These are phyloP conservation scores for Tanaodytes sp. DNA, from an alignment of 2,888 invertebrate genomes.

Conservation along the genomic window DNA sequence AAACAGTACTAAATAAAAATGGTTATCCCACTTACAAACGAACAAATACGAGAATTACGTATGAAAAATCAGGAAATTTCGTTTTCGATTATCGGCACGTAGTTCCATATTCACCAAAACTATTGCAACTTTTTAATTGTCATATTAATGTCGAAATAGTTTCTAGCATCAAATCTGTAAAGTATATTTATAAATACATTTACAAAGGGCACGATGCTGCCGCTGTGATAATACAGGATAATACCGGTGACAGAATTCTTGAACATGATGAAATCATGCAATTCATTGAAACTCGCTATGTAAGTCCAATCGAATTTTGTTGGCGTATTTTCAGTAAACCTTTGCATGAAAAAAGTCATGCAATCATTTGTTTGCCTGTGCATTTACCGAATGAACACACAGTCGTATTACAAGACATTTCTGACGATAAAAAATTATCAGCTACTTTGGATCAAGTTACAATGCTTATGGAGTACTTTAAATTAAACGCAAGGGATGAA, in stretches of 20 bases:
- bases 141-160: too few species aligned
- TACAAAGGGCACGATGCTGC: slow-evolving; percentile 20
- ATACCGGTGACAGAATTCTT: not conserved
- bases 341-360: too few species aligned
- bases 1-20: slow-evolving; percentile 55
- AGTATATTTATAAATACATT: too few species aligned
- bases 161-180: slow-evolving; percentile 24
- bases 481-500: slow-evolving; percentile 1
- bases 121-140: too few species aligned
- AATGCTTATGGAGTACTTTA: slow-evolving; percentile 35
- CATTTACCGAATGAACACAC: too few species aligned
- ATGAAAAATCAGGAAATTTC: slow-evolving; percentile 45
- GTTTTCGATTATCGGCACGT: slow-evolving; percentile 64
- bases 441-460: slow-evolving; percentile 24
- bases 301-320: slow-evolving; percentile 54
- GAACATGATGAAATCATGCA: slow-evolving; percentile 23
- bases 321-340: too few species aligned
- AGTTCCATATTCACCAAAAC: slow-evolving; percentile 59
- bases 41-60: slow-evolving; percentile 50
- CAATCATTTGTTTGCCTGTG: too few species aligned
- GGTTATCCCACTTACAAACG: slow-evolving; percentile 60
- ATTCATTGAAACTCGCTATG: slow-evolving; percentile 28
- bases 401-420: too few species aligned
- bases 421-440: slow-evolving; percentile 5
- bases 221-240: not conserved